Percentiles rank a stretch among this genome's conserved stretches.
These are phyloP conservation scores for Ceyx margarethae DNA, from an alignment of 2,113 vertebrate genomes.

Conservation along the genomic window DNA sequence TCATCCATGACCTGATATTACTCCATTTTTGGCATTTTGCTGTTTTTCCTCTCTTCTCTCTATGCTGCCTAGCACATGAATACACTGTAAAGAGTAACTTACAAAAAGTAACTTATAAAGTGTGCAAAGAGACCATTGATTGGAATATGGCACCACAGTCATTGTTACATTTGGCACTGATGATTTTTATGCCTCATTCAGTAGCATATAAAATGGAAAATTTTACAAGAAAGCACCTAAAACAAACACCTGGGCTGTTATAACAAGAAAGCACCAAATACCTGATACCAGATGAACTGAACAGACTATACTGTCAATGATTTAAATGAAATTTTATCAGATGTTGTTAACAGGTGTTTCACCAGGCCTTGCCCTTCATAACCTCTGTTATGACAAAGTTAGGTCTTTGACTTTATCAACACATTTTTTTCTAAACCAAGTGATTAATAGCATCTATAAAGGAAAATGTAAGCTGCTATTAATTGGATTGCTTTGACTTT, in stretches of 20 bases:
- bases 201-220: background rate
- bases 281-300: background rate
- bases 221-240: background rate
- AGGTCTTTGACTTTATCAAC: background rate
- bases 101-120: background rate
- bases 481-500: background rate
- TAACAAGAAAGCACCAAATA: background rate
- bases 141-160: background rate
- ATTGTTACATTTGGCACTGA: background rate
- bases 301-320: background rate
- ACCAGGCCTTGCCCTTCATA: background rate
- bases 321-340: background rate
- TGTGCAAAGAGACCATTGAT: background rate
- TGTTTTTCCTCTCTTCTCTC: background rate
- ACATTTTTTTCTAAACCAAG: background rate
- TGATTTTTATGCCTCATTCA: background rate
- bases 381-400: background rate
- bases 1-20: background rate
- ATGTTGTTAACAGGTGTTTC: background rate
- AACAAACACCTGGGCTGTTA: background rate
- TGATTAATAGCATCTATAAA: background rate
- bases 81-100: background rate
- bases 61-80: background rate
- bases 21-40: background rate
- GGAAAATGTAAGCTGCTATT: background rate